Conservation (phyloP, 37 sponge, comb jelly and placozoan genomes). For the Geodia barretti region DNA sequence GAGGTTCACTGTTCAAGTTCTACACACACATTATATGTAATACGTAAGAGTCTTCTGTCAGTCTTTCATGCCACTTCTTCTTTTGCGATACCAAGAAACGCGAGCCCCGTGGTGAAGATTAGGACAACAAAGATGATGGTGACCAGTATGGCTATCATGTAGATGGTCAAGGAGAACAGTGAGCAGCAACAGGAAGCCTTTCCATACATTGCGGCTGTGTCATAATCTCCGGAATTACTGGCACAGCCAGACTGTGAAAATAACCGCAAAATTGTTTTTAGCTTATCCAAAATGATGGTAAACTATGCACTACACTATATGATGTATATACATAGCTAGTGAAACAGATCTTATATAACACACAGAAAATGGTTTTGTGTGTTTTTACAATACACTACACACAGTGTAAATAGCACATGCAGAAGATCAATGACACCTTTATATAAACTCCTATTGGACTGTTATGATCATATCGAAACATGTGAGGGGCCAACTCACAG, state of each 20-base stretch:
- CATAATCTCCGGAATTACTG: slow-evolving; percentile 35
- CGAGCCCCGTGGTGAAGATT: slow-evolving; percentile 11
- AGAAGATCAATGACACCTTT: neutral
- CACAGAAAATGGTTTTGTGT: too few species aligned
- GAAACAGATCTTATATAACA: too few species aligned
- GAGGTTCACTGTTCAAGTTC: too few species aligned
- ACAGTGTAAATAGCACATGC: too few species aligned
- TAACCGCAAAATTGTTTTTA: neutral
- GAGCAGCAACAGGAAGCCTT: slow-evolving; percentile 19
- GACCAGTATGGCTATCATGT: slow-evolving; percentile 3
- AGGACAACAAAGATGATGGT: neutral
- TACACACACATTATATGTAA: too few species aligned
- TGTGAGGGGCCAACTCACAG: slow-evolving; percentile 12
- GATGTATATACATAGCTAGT: neutral
- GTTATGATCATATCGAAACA: too few species aligned
- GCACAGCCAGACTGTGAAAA: neutral
- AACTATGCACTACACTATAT: neutral
- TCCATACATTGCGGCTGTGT: slow-evolving; percentile 15
- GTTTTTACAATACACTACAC: too few species aligned
- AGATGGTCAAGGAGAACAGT: neutral
- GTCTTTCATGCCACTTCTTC: too few species aligned
- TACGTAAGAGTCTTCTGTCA: neutral
- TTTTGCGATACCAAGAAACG: neutral
- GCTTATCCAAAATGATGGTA: neutral
- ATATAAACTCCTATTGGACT: neutral